Percentiles rank a stretch among this genome's conserved stretches.
phyloP scores from a whole-genome alignment of 2,797 vertebrate species.

The Acestrorhynchus altus region DNA sequence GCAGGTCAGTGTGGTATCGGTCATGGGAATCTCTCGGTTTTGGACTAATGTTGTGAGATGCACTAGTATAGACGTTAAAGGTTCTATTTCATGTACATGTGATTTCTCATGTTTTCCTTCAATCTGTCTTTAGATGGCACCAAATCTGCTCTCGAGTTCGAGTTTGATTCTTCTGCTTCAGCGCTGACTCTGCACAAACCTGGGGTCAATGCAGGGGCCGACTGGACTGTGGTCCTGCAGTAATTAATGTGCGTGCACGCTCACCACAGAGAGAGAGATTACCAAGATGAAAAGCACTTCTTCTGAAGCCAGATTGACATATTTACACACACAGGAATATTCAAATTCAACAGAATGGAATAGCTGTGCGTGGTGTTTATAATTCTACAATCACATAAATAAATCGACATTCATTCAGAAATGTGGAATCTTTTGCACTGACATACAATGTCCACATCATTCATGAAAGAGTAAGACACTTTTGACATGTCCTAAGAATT shows the following conservation, averaged over 20 bases:
- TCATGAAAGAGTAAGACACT: too few relatives aligned
- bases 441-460: background rate
- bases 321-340: slow-evolving; percentile 21
- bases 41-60: too few relatives aligned
- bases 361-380: background rate
- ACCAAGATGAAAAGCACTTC: slow-evolving; percentile 11
- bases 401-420: background rate
- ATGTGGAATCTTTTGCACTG: slow-evolving; percentile 1
- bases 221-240: slow-evolving; percentile 77
- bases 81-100: too few relatives aligned
- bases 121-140: slow-evolving; percentile 60
- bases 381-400: background rate
- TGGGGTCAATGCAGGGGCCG: slow-evolving; percentile 68
- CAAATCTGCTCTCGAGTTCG: slow-evolving; percentile 72
- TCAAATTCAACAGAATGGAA: too few relatives aligned
- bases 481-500: background rate
- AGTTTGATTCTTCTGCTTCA: slow-evolving; percentile 68
- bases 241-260: slow-evolving; percentile 66
- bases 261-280: background rate
- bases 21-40: background rate
- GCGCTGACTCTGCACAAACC: slow-evolving; percentile 78
- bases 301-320: background rate
- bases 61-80: too few relatives aligned
- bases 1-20: slow-evolving; percentile 73
- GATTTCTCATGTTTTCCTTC: background rate